Conservation (phyloP, 92 coral and sea anemone species). For the Porites rus region DNA sequence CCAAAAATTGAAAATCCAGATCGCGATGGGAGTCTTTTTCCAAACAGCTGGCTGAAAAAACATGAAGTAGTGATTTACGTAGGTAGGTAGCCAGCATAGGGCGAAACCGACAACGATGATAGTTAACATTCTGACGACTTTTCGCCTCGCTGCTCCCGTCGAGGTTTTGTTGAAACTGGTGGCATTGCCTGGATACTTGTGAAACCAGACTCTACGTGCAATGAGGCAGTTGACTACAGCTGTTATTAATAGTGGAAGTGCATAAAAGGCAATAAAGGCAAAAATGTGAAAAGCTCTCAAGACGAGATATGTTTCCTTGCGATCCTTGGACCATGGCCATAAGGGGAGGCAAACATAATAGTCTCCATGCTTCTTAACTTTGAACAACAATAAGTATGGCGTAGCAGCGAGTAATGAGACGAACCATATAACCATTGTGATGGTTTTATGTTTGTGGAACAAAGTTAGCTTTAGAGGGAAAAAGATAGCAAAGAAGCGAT, state of each 20-base stretch:
- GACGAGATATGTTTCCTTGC: conserved; percentile 10
- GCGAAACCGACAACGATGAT: conserved; percentile 62
- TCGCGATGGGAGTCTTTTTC: conserved; percentile 2
- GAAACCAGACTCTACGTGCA: conserved; percentile 67
- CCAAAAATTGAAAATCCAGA: conserved; percentile 42
- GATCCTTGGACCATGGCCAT: conserved; percentile 57
- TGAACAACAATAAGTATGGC: conserved; percentile 53
- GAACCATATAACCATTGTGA: conserved; percentile 67
- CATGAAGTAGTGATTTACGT: conserved; percentile 56
- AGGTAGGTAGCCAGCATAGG: conserved; percentile 75
- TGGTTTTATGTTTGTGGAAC: conserved; percentile 54
- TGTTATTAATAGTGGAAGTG: conserved; percentile 62
- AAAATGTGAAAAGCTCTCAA: conserved; percentile 41
- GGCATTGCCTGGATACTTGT: conserved; percentile 47
- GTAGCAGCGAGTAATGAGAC: conserved; percentile 36
- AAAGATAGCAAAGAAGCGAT: conserved; percentile 70
- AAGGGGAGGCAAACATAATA: conserved; percentile 12
- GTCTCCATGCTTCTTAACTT: conserved; percentile 22
- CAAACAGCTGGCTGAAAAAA: conserved; percentile 9
- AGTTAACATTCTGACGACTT: conserved; percentile 68
- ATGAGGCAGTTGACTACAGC: conserved; percentile 61
- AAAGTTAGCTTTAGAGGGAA: conserved; percentile 59
- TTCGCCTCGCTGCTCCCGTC: conserved; percentile 29
- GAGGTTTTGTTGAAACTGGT: conserved; percentile 21
- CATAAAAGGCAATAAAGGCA: conserved; percentile 58